Evolutionary conservation across 2,888 invertebrate species (phyloP).

Genomic region (Adelphocoris suturalis): DNA sequence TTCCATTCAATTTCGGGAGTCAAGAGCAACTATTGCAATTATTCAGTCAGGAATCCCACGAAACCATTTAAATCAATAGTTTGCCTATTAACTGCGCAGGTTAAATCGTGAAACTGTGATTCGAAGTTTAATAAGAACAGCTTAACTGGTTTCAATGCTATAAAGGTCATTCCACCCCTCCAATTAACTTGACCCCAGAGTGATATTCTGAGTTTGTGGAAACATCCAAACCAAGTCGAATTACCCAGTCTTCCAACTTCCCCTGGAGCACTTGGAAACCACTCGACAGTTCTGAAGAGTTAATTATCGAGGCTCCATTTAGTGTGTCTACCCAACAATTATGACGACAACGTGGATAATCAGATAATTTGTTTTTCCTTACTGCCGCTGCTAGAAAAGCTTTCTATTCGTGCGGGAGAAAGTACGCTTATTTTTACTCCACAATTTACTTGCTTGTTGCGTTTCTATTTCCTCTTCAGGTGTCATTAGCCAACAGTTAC

Average conservation of each 20-base stretch:
- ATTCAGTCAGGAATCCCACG: too few species aligned
- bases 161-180: background rate
- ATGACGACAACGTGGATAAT: background rate
- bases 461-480: too few species aligned
- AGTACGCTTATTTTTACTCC: too few species aligned
- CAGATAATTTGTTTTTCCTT: background rate
- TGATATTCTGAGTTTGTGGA: slow-evolving; percentile 13
- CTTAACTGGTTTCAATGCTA: background rate
- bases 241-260: background rate
- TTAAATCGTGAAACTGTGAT: too few species aligned
- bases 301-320: background rate
- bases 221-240: background rate
- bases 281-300: background rate
- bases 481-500: too few species aligned
- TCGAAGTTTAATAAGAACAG: background rate
- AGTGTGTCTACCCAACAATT: background rate
- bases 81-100: too few species aligned
- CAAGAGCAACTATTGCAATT: too few species aligned
- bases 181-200: slow-evolving; percentile 7
- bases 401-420: too few species aligned
- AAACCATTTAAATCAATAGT: too few species aligned
- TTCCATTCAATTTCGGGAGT: too few species aligned
- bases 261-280: slow-evolving; percentile 11
- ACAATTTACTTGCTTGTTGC: too few species aligned
- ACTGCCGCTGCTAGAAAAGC: too few species aligned